Conservation (phyloP, 1,140 invertebrate genomes). For the Papilio machaon region DNA sequence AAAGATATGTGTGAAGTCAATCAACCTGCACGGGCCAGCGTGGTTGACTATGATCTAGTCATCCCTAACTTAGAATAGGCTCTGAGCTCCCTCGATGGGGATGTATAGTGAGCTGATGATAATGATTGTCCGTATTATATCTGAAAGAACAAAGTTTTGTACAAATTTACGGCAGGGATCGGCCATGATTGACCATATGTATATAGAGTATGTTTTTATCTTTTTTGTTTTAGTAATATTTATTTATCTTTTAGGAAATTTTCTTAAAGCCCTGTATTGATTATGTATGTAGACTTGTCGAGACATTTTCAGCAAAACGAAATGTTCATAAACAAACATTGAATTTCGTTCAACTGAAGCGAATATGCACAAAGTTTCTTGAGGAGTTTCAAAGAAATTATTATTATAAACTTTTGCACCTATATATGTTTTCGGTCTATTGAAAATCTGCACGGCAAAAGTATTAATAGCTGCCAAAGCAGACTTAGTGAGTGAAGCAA, state of each 20-base stretch:
- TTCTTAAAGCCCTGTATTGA: not conserved
- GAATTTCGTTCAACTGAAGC: not conserved
- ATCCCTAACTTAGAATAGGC: too few species aligned
- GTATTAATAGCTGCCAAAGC: constrained; percentile 37
- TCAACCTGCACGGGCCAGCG: too few species aligned
- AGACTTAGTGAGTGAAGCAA: not conserved
- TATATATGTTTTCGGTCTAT: constrained; percentile 29
- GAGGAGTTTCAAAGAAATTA: constrained; percentile 38
- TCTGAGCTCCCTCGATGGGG: too few species aligned
- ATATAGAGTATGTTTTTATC: too few species aligned
- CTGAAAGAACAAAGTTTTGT: not conserved
- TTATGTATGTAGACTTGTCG: not conserved
- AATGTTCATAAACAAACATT: not conserved
- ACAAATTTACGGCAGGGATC: not conserved
- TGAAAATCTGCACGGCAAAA: constrained; percentile 22
- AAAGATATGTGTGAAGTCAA: too few species aligned
- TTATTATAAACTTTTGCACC: constrained; percentile 36
- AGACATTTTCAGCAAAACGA: not conserved
- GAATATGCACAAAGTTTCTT: constrained; percentile 11
- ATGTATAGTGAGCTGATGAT: too few species aligned
- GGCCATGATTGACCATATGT: too few species aligned
- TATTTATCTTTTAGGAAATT: not conserved
- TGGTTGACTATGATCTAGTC: too few species aligned
- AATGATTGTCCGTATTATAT: too few species aligned
- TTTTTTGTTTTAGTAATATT: too few species aligned